These are phyloP conservation scores for Ceratina japonica DNA, from an alignment of 1,140 invertebrate genomes.

Conservation along the genomic window DNA sequence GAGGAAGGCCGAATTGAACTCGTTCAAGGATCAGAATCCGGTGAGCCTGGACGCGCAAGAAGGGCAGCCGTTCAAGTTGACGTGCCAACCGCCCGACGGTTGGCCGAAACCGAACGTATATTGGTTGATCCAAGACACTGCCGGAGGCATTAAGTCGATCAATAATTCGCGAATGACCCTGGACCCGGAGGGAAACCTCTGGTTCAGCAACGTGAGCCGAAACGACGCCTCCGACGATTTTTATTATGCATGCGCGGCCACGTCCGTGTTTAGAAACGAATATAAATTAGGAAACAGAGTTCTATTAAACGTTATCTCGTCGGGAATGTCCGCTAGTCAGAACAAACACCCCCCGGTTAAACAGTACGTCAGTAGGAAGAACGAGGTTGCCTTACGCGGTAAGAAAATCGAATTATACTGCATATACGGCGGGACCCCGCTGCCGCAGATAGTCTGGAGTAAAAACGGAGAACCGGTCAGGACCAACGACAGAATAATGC, in stretches of 20 bases:
- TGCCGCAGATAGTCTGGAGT: conserved; percentile 91
- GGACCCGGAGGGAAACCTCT: conserved; percentile 95
- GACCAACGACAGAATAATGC: conserved; percentile 87
- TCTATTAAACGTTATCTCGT: conserved; percentile 87
- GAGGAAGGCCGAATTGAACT: conserved; percentile 95
- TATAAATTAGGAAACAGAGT: conserved; percentile 94
- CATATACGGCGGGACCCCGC: conserved; percentile 93
- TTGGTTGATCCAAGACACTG: conserved; percentile 92
- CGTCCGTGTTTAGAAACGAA: conserved; percentile 91
- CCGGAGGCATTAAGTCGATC: conserved; percentile 90
- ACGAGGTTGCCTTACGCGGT: conserved; percentile 90
- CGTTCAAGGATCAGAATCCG: conserved; percentile 90
- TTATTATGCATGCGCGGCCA: conserved; percentile 93
- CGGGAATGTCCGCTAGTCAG: conserved; percentile 86
- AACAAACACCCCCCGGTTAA: conserved; percentile 88
- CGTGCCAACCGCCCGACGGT: conserved; percentile 94
- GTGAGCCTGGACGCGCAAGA: conserved; percentile 86
- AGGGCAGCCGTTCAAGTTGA: conserved; percentile 92
- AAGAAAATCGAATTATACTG: conserved; percentile 91
- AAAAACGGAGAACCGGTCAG: conserved; percentile 86
- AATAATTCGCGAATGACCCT: conserved; percentile 96
- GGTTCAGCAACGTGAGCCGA: conserved; percentile 95
- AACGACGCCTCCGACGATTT: conserved; percentile 90
- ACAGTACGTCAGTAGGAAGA: conserved; percentile 92
- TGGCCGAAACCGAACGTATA: conserved; percentile 96